These are phyloP conservation scores for Toxostoma redivivum DNA, from an alignment of 2,113 vertebrate species.

Conservation along the genomic window DNA sequence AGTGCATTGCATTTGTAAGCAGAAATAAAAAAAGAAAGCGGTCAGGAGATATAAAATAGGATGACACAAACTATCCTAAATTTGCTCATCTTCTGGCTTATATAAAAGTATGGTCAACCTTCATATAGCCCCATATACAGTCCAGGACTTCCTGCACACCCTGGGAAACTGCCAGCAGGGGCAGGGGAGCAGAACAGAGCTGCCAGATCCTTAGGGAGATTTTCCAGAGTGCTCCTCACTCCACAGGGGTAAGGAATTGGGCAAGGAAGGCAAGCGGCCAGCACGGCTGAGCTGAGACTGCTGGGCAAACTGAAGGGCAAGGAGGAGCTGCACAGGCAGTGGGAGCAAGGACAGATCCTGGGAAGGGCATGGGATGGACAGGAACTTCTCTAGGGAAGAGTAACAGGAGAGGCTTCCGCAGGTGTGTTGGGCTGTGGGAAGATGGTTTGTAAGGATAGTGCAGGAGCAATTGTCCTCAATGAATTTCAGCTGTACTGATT, in stretches of 20 bases:
- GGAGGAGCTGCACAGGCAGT: neutral
- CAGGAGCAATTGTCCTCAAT: too few relatives aligned
- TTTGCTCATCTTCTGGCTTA: neutral
- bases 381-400: too few relatives aligned
- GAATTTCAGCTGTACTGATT: too few relatives aligned
- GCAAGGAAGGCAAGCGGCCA: neutral
- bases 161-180: neutral
- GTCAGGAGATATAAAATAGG: neutral
- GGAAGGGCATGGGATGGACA: neutral
- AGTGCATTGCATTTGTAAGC: neutral
- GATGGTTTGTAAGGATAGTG: too few relatives aligned
- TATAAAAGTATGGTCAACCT: neutral
- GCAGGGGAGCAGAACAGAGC: neutral
- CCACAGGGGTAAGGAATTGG: neutral
- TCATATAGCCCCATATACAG: fast-evolving
- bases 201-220: neutral
- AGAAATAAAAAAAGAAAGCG: neutral
- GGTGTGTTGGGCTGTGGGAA: neutral
- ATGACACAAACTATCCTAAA: neutral
- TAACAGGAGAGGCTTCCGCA: neutral
- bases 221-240: neutral
- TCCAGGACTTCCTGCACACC: neutral
- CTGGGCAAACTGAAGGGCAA: neutral
- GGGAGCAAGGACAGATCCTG: neutral
- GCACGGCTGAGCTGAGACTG: neutral